These are phyloP conservation scores for Sialia sialis DNA, from an alignment of 2,113 vertebrate species.

Conservation along the genomic window DNA sequence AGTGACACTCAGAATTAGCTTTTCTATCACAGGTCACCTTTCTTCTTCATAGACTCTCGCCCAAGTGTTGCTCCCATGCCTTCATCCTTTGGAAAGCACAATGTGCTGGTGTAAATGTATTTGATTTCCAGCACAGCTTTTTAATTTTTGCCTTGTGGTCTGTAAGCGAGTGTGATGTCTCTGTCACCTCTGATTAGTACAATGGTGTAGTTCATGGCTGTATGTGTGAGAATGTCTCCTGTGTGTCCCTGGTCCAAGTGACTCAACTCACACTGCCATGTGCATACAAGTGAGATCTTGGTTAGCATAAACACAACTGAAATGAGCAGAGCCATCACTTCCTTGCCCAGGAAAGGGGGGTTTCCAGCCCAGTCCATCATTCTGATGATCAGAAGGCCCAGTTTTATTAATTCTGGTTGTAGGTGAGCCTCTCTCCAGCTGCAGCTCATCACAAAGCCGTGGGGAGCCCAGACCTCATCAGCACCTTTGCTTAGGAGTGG, in stretches of 20 bases:
- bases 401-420: background rate
- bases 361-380: background rate
- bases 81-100: background rate
- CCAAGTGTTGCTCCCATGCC: background rate
- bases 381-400: background rate
- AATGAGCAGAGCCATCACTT: background rate
- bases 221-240: background rate
- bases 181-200: conserved; percentile 13
- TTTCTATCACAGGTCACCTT: background rate
- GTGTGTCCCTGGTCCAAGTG: background rate
- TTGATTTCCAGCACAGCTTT: background rate
- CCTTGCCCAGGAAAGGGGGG: background rate
- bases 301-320: background rate
- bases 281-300: background rate
- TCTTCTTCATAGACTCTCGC: background rate
- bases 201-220: background rate
- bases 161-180: conserved; percentile 24
- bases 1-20: background rate
- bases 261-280: background rate
- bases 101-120: background rate
- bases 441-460: background rate
- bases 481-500: background rate
- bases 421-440: background rate
- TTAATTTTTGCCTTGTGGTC: conserved; percentile 11
- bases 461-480: background rate